Evolutionary conservation across 1,140 invertebrate genomes (phyloP).

Genomic region (Monomorium pharaonis): DNA sequence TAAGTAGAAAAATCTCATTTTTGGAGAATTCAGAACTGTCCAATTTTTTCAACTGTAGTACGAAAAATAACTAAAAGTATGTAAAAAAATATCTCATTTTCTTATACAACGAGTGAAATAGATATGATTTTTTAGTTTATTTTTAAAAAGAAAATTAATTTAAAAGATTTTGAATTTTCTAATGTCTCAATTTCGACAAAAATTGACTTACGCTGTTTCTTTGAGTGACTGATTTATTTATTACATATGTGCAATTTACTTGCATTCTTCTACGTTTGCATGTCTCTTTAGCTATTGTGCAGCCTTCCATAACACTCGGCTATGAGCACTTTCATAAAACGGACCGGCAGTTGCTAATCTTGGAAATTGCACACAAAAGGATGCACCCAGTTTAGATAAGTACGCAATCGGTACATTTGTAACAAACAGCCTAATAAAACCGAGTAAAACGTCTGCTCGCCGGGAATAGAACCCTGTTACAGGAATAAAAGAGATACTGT

Average conservation of each 20-base stretch:
- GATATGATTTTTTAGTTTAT: too few relatives aligned
- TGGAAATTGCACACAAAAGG: slow-evolving; percentile 45
- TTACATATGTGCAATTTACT: slow-evolving; percentile 35
- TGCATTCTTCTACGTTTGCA: background rate
- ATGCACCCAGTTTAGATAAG: slow-evolving; percentile 53
- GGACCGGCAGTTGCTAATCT: slow-evolving; percentile 51
- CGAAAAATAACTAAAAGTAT: too few relatives aligned
- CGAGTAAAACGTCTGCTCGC: background rate
- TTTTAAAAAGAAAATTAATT: too few relatives aligned
- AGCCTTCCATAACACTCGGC: background rate
- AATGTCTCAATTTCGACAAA: too few relatives aligned
- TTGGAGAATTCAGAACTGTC: too few relatives aligned
- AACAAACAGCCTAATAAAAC: slow-evolving; percentile 28
- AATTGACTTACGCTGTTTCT: too few relatives aligned
- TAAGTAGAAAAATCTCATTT: too few relatives aligned
- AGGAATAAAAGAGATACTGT: background rate
- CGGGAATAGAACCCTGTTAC: background rate
- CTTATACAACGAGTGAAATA: too few relatives aligned
- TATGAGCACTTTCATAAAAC: slow-evolving; percentile 35
- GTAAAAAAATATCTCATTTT: too few relatives aligned
- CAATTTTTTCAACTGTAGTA: too few relatives aligned
- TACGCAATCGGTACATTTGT: slow-evolving; percentile 13
- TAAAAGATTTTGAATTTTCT: too few relatives aligned
- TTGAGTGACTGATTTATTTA: background rate
- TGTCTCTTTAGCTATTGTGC: background rate